Evolutionary conservation across 1,140 invertebrate species (phyloP), one percentile per base, ranked within the genome.

Genomic region (Amyelois transitella): DNA sequence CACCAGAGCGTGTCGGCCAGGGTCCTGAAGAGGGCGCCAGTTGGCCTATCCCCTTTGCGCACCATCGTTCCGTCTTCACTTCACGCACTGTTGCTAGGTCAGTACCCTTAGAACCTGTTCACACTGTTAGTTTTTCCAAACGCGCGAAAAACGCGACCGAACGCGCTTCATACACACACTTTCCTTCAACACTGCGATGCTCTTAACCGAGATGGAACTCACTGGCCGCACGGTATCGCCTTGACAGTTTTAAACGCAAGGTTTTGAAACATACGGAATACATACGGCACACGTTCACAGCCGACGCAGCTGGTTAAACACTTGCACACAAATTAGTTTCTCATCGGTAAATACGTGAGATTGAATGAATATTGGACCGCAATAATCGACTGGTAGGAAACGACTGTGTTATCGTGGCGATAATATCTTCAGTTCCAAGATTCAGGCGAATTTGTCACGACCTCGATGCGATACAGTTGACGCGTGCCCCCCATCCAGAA

Each of bases 341-440:
- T 53, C 58, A 55, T 52, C 53, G 54, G 52, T 58, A 53, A 58
- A 64, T 32, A 58, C 53, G 47, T 51, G 25, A 54, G 60, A 62
- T 38, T 38, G 54, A 65, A 57, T 55, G 57, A 60, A 63, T 57
- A 62, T 53, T 62, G 57, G 80, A 81, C 83, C 83, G 80, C 71
- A 76, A 86, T 86, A 78, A 85, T 72, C 83, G 78, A 64, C 69
- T 62, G 83, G 77, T 72, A 75, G 71, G 68, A 80, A 72, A 68
- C 80, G 78, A 86, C 83, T 86, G 83, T 69, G 66, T 83, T 86
- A 85, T 85, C 78, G 76, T 58, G 62, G 62, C 77, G 61, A 79
- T 75, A 81, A 72, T 77, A n/a, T 78, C 68, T 75, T 77, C 72
- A 73, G 64, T 67, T 69, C 66, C 63, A 66, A 58, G 64, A 64